Evolutionary conservation across 2,888 invertebrate genomes (phyloP), one percentile per base, ranked within the genome.

Genomic region (Drosophila ezoana): DNA sequence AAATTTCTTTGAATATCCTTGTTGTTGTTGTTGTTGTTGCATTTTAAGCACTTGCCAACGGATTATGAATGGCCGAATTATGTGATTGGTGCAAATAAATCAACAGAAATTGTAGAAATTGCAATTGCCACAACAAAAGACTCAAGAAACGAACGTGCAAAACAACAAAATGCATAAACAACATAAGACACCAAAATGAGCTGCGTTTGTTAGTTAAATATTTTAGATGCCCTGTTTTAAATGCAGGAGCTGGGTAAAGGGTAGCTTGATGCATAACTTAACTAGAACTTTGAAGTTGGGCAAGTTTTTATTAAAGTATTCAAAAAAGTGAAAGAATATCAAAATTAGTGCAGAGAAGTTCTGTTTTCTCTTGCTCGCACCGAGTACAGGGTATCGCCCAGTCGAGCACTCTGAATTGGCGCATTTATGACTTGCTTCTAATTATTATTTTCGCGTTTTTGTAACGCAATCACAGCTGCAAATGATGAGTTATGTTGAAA

Each of bases 61-160:
- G 33, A 76, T 73, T 64, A 72, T 67, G 60, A 69, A 81, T 78
- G 76, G 59, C 62, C 61, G 57, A 59, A 74, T 81, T 74, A 74
- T 85, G 76, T 84, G 82, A 69, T 56, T 79, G 59, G 28, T n/a
- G 74, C 65, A 48, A 69, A 83, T 87, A 83, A 83, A 83, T 83
- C 79, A 83, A 32, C 9, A 58, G 59, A 37, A 53, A 45, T 18
- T 13, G 37, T 43, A n/a, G n/a, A n/a, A n/a, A n/a, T n/a, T 23
- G 44, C 52, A 58, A 23, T 35, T 77, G 68, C 58, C 64, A 68
- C 68, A 75, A 84, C 88, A 88, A 89, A 88, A 86, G 89, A 89
- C 88, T 86, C 71, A 76, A 71, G 83, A 40, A 82, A 82, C 83
- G 51, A 89, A 84, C 86, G 67, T 43, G 60, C 35, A 51, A 51